A percentile compares a stretch with the other conserved stretches of the same genome.
Conservation (phyloP, 2,113 vertebrate species). For the Ctenomys sociabilis region DNA sequence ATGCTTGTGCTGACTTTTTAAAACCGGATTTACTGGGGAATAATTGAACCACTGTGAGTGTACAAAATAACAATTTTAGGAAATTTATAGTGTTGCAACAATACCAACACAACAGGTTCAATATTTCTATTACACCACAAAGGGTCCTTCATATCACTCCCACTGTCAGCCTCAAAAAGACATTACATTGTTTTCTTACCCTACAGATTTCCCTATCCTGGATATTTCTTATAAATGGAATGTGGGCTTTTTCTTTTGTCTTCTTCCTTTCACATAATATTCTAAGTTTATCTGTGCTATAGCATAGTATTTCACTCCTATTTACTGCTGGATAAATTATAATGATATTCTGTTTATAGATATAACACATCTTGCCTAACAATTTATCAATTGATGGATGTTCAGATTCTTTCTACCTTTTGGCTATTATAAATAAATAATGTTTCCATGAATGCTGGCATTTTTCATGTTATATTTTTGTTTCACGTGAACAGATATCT, state of each 20-base stretch:
- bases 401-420: constrained; percentile 21
- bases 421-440: neutral
- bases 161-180: neutral
- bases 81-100: neutral
- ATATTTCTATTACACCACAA: constrained; percentile 2
- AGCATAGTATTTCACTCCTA: neutral
- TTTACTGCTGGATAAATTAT: neutral
- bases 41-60: constrained; percentile 33
- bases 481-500: constrained; percentile 8
- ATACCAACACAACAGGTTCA: neutral
- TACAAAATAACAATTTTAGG: neutral
- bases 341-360: neutral
- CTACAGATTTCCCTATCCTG: neutral
- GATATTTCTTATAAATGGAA: neutral
- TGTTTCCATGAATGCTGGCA: neutral
- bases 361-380: neutral
- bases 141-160: neutral
- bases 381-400: neutral
- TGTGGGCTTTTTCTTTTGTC: constrained; percentile 1
- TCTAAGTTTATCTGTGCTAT: neutral
- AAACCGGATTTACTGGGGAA: constrained; percentile 18
- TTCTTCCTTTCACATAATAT: constrained; percentile 40
- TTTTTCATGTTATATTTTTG: neutral
- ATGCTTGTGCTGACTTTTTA: constrained; percentile 2
- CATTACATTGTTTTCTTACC: constrained; percentile 14